Base-by-base conservation (phyloP, 2,113 vertebrate genomes). In the Charadrius vociferus region DNA sequence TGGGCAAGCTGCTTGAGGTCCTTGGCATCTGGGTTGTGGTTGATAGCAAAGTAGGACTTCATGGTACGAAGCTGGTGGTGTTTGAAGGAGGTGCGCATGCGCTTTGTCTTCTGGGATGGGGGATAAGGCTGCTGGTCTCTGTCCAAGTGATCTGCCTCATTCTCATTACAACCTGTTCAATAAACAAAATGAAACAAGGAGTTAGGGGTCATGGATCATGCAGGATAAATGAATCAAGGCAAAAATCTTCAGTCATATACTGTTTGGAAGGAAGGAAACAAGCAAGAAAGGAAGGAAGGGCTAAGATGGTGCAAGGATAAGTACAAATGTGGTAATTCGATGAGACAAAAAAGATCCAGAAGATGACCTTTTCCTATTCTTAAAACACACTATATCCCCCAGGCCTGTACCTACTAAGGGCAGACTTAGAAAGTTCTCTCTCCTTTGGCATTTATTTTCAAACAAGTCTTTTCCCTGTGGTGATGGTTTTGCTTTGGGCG, bases 11-110 rank as follows among this genome's bases (percentile, higher is more conserved):
- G 99, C 97, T 99, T 99, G 98, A 99, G 99, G 98, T 99, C 99
- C 99, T 99, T 99, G 98, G 99, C 99, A 90, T 99, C 99, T 9
- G 99, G 99, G 96, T 99, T 99, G 98, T 99, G 99, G 97, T 99
- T 99, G 98, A 99, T 99, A 98, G 99, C 99, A 95, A 99, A 99
- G 98, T 99, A 99, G 97, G 99, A 99, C 98, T 99, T 99, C 99
- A 99, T 99, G 98, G 99, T 99, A 96, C 99, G 99, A 88, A 99
- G 99, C 98, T 99, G 99, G 98, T 99, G 99, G 97, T 99, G 99
- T 97, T 99, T 99, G 97, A 99, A 99, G 92, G 99, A 99, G 68
- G 99, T 99, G 63, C 99, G 98, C 99, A 99, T 99, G 95, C 99
- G 99, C 95, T 99, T 99, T 98, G 99, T 99, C 98, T 99, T 99